Conservation (phyloP, 2,113 vertebrate genomes). For the Hippocampus barbouri region DNA sequence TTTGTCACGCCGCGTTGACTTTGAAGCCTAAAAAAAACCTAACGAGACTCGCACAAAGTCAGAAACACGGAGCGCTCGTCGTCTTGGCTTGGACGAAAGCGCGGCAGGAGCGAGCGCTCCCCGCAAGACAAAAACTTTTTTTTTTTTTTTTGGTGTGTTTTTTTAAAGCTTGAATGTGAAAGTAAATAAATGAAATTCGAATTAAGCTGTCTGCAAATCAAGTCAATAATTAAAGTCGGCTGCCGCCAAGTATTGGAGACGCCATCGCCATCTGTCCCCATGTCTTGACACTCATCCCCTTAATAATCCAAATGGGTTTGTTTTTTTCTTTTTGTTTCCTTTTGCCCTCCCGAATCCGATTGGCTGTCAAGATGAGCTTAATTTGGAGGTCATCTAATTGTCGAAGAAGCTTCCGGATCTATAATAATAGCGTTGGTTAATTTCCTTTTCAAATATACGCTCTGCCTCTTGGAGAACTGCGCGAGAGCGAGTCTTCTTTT, state of each 20-base stretch:
- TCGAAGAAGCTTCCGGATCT: neutral
- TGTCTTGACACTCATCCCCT: conserved; percentile 58
- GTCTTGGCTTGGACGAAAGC: too few relatives aligned
- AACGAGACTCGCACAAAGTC: too few relatives aligned
- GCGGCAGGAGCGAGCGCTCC: too few relatives aligned
- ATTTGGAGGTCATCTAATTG: conserved; percentile 67
- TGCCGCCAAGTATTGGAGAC: neutral
- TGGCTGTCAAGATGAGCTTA: conserved; percentile 60
- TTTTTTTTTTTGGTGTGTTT: neutral
- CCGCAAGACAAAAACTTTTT: neutral
- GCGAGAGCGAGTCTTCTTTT: too few relatives aligned
- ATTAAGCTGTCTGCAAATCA: neutral
- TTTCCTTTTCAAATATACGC: too few relatives aligned
- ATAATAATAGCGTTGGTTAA: too few relatives aligned
- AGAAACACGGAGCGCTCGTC: too few relatives aligned
- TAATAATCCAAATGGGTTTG: conserved; percentile 52
- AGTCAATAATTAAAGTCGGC: neutral
- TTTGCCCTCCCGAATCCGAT: conserved; percentile 42
- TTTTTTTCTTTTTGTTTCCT: neutral
- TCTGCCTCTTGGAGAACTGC: too few relatives aligned
- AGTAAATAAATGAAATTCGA: neutral
- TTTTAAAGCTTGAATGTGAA: neutral
- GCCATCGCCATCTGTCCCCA: conserved; percentile 55
- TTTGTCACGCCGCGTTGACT: too few relatives aligned
- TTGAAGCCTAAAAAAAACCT: neutral